Base-by-base conservation (phyloP, 2,888 invertebrate genomes). In the Eupithecia vulgata region DNA sequence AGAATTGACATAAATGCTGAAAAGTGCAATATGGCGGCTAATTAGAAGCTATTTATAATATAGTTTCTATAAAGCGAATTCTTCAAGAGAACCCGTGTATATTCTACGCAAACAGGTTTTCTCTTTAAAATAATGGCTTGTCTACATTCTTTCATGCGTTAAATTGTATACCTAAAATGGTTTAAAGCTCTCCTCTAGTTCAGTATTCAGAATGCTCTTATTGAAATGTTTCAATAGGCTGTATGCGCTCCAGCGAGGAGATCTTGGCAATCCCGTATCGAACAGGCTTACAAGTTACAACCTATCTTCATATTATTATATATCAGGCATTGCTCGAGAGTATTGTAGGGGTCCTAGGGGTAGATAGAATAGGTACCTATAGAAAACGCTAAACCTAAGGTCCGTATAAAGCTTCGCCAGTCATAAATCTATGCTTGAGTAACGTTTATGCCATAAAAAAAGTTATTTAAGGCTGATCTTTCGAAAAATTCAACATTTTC, bases 171-270 rank as follows among this genome's bases (percentile, higher is more conserved):
- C 57, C 25, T 25, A 12, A 57, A 25, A 13, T 25, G 13, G 13
- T 25, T 57, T 4, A 57, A 57, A 57, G 25, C n/a, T 4, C 48
- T 13, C 21, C 52, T 52, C 12, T 57, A 25, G 57, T 57, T 52
- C 5, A 57, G 21, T 25, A 57, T 21, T 25, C 57, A 25, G 57
- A 57, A 57, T 57, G 13, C 21, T 57, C 21, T 13, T 45, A 57
- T 57, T 57, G 57, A 25, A 57, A 57, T 57, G 25, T 13, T 57
- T 57, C 57, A 57, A 57, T 57, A 57, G 45, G n/a, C 15, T 15
- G n/a, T 45, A 7, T 45, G 45, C n/a, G 45, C 57, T 57, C 48
- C 48, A 10, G 48, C 48, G 48, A 21, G 57, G 13, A 57, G 25
- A 57, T 25, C 25, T 25, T 5, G 5, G 57, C 25, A 57, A 57